Percentiles rank a stretch among this genome's conserved stretches.
Conservation (phyloP, 2,888 invertebrate species). For the Campopleginae sp. region DNA sequence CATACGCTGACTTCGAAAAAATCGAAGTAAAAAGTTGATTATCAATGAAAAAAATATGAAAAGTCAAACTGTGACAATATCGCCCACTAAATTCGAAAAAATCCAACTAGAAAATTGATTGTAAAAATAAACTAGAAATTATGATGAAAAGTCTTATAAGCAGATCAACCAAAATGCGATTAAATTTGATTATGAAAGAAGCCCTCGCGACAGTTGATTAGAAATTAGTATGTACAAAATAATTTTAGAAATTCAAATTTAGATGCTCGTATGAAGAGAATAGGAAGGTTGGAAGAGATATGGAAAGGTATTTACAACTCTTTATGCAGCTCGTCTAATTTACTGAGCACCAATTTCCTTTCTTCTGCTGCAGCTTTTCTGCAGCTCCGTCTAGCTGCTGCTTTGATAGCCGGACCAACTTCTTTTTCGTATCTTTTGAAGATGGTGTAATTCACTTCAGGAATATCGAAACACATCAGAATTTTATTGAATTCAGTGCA, state of each 20-base stretch:
- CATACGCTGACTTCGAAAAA: conserved; percentile 6
- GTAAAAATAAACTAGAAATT: too few relatives aligned
- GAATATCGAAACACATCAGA: conserved; percentile 41
- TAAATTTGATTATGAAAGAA: conserved; percentile 9
- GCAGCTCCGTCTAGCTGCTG: background rate
- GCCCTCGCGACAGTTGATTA: background rate
- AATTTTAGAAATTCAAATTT: conserved; percentile 23
- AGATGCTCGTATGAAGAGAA: conserved; percentile 6
- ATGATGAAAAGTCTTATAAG: conserved; percentile 1
- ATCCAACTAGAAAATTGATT: too few relatives aligned
- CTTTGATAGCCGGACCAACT: conserved; percentile 39
- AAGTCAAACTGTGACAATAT: conserved; percentile 56
- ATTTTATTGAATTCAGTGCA: conserved; percentile 45
- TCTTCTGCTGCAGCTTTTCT: conserved; percentile 35
- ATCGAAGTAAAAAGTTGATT: conserved; percentile 12
- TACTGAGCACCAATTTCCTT: conserved; percentile 27
- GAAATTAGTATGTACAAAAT: conserved; percentile 16
- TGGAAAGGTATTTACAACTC: conserved; percentile 8
- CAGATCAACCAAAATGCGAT: conserved; percentile 18
- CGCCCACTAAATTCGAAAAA: too few relatives aligned
- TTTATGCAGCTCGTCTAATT: conserved; percentile 15
- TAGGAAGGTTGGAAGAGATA: background rate
- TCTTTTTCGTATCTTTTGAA: conserved; percentile 38
- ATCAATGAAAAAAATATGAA: background rate
- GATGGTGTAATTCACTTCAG: conserved; percentile 13